Evolutionary conservation across 1,140 invertebrate genomes (phyloP).

Genomic region (Camponotus pennsylvanicus): DNA sequence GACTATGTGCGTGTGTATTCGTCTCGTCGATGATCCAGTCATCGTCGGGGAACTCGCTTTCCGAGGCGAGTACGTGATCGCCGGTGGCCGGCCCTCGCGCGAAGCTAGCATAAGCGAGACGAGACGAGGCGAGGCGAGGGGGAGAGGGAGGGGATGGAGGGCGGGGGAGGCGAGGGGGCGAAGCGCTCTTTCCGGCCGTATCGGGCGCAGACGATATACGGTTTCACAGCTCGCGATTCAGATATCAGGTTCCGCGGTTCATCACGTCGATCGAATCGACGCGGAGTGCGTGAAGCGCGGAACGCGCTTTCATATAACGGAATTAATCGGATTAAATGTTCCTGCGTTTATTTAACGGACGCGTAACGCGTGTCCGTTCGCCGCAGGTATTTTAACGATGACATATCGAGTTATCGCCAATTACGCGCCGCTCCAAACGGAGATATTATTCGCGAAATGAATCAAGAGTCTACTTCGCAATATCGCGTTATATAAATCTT

Average conservation of each 20-base stretch:
- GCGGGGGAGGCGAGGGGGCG: not conserved
- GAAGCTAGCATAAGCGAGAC: no score
- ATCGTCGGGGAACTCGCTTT: slow-evolving; percentile 51
- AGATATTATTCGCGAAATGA: not conserved
- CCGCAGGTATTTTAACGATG: not conserved
- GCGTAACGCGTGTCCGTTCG: no score
- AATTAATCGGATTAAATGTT: no score
- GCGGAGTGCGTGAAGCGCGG: slow-evolving; percentile 6
- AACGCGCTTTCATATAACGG: not conserved
- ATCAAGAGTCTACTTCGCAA: not conserved
- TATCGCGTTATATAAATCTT: no score
- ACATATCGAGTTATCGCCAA: slow-evolving; percentile 7
- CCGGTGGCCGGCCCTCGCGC: not conserved
- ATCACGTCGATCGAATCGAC: slow-evolving; percentile 26
- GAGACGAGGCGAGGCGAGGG: no score
- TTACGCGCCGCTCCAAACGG: not conserved
- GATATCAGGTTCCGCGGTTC: slow-evolving; percentile 58
- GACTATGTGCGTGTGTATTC: not conserved
- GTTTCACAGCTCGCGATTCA: slow-evolving; percentile 54
- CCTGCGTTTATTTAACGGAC: no score
- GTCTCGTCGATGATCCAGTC: slow-evolving; percentile 34
- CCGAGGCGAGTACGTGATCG: slow-evolving; percentile 36
- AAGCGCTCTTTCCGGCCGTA: slow-evolving; percentile 7
- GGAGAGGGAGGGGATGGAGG: not conserved
- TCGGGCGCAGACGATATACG: slow-evolving; percentile 51